A percentile compares a stretch with the other conserved stretches of the same genome.
Conservation (phyloP, 2,797 vertebrate species). For the Cyprinella venusta region DNA sequence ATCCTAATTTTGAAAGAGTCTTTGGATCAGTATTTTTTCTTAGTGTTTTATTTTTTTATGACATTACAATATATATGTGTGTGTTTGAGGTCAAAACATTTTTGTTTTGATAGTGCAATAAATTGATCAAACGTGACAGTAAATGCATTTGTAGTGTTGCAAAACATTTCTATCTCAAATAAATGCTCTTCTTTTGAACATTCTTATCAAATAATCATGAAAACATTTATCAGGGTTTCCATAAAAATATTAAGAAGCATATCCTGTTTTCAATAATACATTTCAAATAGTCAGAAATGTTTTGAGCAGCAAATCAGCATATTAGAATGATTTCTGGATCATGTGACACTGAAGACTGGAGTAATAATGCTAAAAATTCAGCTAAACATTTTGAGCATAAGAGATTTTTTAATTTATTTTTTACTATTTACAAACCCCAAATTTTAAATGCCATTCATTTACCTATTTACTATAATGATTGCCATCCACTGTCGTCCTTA, state of each 20-base stretch:
- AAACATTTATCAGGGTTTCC: background rate
- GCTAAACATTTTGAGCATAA: background rate
- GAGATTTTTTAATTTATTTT: no score
- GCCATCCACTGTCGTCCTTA: constrained; percentile 2
- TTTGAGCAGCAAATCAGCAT: background rate
- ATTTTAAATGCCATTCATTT: background rate
- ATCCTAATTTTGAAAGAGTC: background rate
- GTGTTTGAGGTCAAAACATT: background rate
- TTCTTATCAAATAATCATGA: background rate
- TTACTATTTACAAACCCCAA: background rate
- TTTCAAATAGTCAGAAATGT: background rate
- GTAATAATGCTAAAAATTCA: background rate
- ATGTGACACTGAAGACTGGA: background rate
- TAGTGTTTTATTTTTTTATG: background rate
- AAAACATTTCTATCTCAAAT: background rate
- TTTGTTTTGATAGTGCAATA: background rate
- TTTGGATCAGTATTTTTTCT: background rate
- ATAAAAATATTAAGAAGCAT: background rate
- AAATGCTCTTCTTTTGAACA: background rate
- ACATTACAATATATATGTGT: no score
- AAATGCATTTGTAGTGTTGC: no score
- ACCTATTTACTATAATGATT: background rate
- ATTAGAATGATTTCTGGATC: background rate
- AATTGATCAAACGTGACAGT: background rate
- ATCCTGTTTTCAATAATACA: background rate